Evolutionary conservation across 1,140 invertebrate species (phyloP).

Genomic region (Melanaphis sacchari): DNA sequence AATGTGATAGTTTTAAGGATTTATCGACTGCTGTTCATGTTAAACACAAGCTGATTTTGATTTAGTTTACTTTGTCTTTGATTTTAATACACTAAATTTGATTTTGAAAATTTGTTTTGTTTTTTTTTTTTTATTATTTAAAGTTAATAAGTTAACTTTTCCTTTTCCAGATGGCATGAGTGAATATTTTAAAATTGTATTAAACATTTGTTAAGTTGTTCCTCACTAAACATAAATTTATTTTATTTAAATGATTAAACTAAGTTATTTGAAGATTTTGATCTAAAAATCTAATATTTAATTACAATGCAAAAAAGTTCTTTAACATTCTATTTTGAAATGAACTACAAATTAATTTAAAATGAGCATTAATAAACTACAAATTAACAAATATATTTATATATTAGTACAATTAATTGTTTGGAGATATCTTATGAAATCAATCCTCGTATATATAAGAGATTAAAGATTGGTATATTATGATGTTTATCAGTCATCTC

Average conservation of each 20-base stretch:
- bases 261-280: neutral
- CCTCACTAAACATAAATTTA: neutral
- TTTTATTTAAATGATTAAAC: neutral
- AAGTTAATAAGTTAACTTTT: neutral
- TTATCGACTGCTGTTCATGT: slow-evolving; percentile 49
- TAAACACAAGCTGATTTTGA: slow-evolving; percentile 51
- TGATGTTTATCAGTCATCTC: no score
- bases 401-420: no score
- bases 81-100: slow-evolving; percentile 55
- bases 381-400: no score
- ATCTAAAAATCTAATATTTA: neutral
- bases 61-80: slow-evolving; percentile 55
- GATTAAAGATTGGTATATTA: no score
- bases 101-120: slow-evolving; percentile 29
- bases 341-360: neutral
- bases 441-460: no score
- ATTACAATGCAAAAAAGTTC: neutral
- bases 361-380: neutral
- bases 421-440: no score
- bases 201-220: neutral
- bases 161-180: neutral
- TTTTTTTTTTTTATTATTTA: neutral
- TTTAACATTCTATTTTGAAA: neutral
- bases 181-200: neutral
- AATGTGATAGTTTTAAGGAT: slow-evolving; percentile 53